Evolutionary conservation across 2,888 invertebrate species (phyloP), one percentile per base, ranked within the genome.

Genomic region (Chesias legatella): DNA sequence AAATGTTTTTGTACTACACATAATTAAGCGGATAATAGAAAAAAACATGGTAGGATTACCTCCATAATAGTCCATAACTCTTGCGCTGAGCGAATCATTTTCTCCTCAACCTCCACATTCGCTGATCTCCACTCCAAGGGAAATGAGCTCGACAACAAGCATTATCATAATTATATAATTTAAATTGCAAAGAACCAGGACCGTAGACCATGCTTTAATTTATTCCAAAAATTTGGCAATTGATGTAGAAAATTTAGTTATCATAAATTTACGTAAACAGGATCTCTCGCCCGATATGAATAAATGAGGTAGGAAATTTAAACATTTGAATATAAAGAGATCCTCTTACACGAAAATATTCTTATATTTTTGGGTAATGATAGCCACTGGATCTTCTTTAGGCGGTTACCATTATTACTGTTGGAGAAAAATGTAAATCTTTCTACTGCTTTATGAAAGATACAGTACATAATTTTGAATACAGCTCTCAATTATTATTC

Each of bases 211-310:
- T 34, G 29, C 44, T 23, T 36, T 48, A 58, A 60, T 58, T 53
- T 56, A 62, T 63, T 53, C 55, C 7, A 33, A 40, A 44, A 48
- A 33, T 42, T 51, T 50, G 36, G 37, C 44, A 41, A 44, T n/a
- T 48, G 51, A 53, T 41, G 43, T 46, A 56, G 55, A 60, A 60
- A 62, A 63, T 59, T 56, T 57, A 53, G 56, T 62, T 63, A 62
- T 52, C 66, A 63, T 63, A 62, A 66, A 64, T 64, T 64, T 60
- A 56, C 61, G 45, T 55, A 54, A 57, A 63, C 54, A 60, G 54
- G 56, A 58, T 54, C 48, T 51, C 51, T 56, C 49, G 35, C 44
- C n/a, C 48, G 43, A 57, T 57, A 58, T 63, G 63, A 59, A 61
- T 60, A 56, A 51, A 53, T 43, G 42, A 48, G 43, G 44, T 35